Percentiles rank a stretch among this genome's conserved stretches.
Evolutionary conservation across 2,113 vertebrate species (phyloP).

Genomic region (Laticauda colubrina): DNA sequence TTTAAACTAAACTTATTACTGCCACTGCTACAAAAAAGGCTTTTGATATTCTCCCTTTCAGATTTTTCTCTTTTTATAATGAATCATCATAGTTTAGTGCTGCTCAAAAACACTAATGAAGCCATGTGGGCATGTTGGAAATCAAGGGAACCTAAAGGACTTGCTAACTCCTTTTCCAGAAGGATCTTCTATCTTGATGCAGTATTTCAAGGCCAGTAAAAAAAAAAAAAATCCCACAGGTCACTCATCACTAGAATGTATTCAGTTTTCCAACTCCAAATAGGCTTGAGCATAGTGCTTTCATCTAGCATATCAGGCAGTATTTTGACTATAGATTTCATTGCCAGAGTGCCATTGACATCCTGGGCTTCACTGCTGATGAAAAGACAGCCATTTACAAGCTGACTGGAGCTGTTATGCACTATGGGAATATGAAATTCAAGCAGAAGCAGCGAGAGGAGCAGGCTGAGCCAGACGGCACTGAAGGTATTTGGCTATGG

Average conservation of each 20-base stretch:
- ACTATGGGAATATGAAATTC: constrained; percentile 85
- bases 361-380: constrained; percentile 78
- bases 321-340: not conserved
- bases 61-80: not conserved
- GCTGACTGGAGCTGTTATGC: constrained; percentile 82
- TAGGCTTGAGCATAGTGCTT: not conserved
- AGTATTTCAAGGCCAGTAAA: not conserved
- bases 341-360: constrained; percentile 77
- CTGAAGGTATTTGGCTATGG: constrained; percentile 70
- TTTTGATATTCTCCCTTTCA: not conserved
- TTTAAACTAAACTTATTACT: not conserved
- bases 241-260: not conserved
- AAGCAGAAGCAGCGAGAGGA: constrained; percentile 85
- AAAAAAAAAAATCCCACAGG: too few relatives aligned
- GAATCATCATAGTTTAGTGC: not conserved
- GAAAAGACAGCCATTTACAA: constrained; percentile 85
- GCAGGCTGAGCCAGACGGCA: constrained; percentile 81
- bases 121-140: not conserved
- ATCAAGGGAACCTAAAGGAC: not conserved
- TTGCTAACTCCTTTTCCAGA: not conserved
- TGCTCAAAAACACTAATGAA: not conserved
- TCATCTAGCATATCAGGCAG: not conserved
- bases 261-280: not conserved
- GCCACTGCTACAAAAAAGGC: not conserved
- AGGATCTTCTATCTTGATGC: not conserved